These are phyloP conservation scores for Clytia hemisphaerica DNA, from an alignment of 30 jellyfish, hydroid and myxozoan genomes.

Conservation along the genomic window DNA sequence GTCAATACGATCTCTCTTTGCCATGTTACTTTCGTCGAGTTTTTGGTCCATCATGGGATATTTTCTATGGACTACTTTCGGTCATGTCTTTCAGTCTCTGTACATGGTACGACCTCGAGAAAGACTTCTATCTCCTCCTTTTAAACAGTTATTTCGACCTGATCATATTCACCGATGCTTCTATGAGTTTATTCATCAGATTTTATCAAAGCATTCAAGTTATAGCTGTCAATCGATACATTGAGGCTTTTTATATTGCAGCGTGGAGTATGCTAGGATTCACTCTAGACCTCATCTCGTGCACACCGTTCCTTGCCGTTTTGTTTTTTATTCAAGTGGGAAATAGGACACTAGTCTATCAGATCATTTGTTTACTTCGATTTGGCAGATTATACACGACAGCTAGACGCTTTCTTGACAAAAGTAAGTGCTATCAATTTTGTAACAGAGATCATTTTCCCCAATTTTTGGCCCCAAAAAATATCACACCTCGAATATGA, in stretches of 20 bases:
- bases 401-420: not conserved
- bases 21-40: slow-evolving; percentile 6
- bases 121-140: not conserved
- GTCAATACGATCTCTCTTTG: not conserved
- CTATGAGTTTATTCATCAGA: slow-evolving; percentile 5
- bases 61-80: not conserved
- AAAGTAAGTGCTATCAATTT: not conserved
- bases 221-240: slow-evolving; percentile 6
- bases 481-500: too few relatives aligned
- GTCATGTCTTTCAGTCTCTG: not conserved
- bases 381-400: slow-evolving; percentile 8
- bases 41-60: slow-evolving; percentile 5
- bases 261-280: slow-evolving; percentile 2
- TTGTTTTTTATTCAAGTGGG: not conserved
- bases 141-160: not conserved
- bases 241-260: slow-evolving; percentile 9
- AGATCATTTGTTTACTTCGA: not conserved
- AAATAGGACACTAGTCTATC: not conserved
- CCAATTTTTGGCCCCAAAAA: too few relatives aligned
- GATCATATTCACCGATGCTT: not conserved
- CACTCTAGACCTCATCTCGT: slow-evolving; percentile 5
- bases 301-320: not conserved
- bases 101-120: not conserved
- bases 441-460: too few relatives aligned
- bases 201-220: slow-evolving; percentile 6